Percentiles rank a stretch among this genome's conserved stretches.
phyloP scores from a whole-genome alignment of 1,140 invertebrate species.

The Macrostomum lignano region DNA sequence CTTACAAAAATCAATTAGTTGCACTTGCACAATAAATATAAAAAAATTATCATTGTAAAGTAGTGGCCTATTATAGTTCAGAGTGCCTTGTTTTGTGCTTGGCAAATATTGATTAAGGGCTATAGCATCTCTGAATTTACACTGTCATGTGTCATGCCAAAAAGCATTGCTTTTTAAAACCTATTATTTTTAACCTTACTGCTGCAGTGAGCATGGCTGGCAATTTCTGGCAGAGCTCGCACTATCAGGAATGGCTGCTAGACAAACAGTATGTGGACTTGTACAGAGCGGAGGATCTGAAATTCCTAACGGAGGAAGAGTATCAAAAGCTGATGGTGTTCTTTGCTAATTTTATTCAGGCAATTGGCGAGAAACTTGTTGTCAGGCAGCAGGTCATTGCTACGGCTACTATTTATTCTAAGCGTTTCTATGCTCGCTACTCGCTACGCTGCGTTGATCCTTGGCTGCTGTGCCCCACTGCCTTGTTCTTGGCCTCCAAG shows the following conservation, averaged over 20 bases:
- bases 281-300: conserved; percentile 72
- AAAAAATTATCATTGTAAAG: too few relatives aligned
- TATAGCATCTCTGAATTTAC: too few relatives aligned
- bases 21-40: too few relatives aligned
- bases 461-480: conserved; percentile 70
- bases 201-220: too few relatives aligned
- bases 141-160: too few relatives aligned
- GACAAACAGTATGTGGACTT: conserved; percentile 86
- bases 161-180: too few relatives aligned
- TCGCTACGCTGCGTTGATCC: conserved; percentile 93
- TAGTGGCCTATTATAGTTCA: too few relatives aligned
- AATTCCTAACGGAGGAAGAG: conserved; percentile 59
- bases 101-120: too few relatives aligned
- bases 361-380: conserved; percentile 68
- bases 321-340: conserved; percentile 98
- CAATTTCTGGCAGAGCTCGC: conserved; percentile 97
- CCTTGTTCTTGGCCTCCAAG: conserved; percentile 83
- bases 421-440: conserved; percentile 44
- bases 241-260: conserved; percentile 90
- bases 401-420: conserved; percentile 94
- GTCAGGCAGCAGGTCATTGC: conserved; percentile 91
- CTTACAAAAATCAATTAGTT: too few relatives aligned
- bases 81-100: too few relatives aligned
- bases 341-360: conserved; percentile 46
- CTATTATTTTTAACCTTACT: too few relatives aligned